These are phyloP conservation scores for Melipona bicolor DNA, from an alignment of 2,888 invertebrate species.

Conservation along the genomic window DNA sequence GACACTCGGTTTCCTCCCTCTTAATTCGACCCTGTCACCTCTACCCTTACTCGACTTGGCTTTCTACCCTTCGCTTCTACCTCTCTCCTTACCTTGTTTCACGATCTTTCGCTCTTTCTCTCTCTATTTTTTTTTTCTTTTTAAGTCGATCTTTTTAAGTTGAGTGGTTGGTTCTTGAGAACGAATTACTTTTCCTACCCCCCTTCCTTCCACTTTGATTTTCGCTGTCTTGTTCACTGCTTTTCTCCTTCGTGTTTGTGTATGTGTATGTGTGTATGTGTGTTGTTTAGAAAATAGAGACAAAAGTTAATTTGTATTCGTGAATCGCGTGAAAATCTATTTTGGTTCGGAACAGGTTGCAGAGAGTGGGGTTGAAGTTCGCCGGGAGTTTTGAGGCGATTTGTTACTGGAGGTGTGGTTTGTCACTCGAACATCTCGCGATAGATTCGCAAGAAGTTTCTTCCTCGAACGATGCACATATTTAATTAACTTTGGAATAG, in stretches of 20 bases:
- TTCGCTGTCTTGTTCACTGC: neutral
- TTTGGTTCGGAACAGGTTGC: constrained; percentile 14
- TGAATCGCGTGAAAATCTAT: constrained; percentile 55
- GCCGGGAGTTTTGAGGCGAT: no score
- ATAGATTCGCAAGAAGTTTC: no score
- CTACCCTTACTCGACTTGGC: neutral
- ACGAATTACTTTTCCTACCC: no score
- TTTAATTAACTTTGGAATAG: no score
- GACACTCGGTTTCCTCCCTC: constrained; percentile 30
- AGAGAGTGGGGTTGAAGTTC: neutral
- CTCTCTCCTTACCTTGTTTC: no score
- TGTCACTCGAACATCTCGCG: no score
- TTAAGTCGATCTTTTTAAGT: neutral
- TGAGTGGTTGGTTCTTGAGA: neutral
- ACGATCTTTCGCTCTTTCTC: no score
- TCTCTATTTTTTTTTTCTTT: neutral
- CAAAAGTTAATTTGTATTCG: constrained; percentile 60
- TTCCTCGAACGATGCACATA: no score
- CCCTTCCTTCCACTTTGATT: neutral
- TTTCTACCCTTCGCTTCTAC: neutral
- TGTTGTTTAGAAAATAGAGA: no score
- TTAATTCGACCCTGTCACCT: constrained; percentile 48
- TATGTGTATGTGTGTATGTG: neutral
- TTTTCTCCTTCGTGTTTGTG: neutral
- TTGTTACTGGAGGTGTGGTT: neutral